These are phyloP conservation scores for Dendronephthya gigantea DNA, from an alignment of 64 coral and sea anemone genomes.

Conservation along the genomic window DNA sequence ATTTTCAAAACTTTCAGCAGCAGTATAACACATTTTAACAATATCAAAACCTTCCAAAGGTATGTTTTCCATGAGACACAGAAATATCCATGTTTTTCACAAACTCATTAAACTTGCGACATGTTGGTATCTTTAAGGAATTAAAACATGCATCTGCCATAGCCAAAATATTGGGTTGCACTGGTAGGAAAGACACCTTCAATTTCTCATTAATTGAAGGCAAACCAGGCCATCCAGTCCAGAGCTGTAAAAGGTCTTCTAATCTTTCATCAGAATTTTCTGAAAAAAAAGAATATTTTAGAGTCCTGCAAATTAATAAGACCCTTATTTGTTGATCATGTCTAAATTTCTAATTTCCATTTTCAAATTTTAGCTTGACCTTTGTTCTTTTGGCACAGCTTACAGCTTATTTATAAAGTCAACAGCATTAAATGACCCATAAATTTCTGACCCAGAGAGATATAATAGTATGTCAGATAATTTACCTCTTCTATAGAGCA, in stretches of 20 bases:
- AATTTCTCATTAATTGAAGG: background rate
- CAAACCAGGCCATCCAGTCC: background rate
- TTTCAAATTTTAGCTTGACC: too few species aligned
- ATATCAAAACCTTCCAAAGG: background rate
- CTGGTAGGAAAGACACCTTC: background rate
- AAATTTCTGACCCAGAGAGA: too few species aligned
- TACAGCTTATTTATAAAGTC: too few species aligned
- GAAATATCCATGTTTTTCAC: slow-evolving; percentile 1
- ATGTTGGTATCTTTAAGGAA: background rate
- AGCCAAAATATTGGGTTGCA: background rate
- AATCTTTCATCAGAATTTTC: background rate
- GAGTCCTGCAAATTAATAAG: background rate
- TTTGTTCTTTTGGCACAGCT: too few species aligned
- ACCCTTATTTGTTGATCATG: too few species aligned
- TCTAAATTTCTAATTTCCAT: too few species aligned
- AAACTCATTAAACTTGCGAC: background rate
- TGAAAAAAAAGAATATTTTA: background rate
- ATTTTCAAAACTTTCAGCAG: too few species aligned
- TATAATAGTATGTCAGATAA: too few species aligned
- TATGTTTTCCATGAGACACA: background rate
- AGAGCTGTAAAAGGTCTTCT: background rate
- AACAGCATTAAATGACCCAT: too few species aligned
- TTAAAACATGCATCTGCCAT: slow-evolving; percentile 2
- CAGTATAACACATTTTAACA: background rate
- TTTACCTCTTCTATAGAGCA: slow-evolving; percentile 6